Percentiles rank a stretch among this genome's conserved stretches.
Conservation (phyloP, 1,140 invertebrate genomes). For the Pseudomyrmex gracilis region DNA sequence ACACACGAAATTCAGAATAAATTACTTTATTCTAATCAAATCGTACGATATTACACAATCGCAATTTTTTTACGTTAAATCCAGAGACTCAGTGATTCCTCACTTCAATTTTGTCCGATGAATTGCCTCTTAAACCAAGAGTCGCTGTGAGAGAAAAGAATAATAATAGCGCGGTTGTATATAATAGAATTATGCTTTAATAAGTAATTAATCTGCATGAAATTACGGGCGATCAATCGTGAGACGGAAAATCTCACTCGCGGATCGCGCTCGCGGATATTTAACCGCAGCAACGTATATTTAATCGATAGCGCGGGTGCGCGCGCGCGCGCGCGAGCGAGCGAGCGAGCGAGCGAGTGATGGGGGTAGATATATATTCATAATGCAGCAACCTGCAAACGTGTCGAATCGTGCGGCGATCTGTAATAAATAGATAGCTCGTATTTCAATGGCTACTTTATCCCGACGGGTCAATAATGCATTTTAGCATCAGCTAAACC, state of each 20-base stretch:
- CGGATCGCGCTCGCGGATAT: background rate
- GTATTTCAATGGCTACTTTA: slow-evolving; percentile 49
- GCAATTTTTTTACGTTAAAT: background rate
- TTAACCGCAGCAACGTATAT: slow-evolving; percentile 5
- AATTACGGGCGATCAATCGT: background rate
- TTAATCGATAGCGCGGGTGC: slow-evolving; percentile 36
- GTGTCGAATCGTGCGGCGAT: slow-evolving; percentile 34
- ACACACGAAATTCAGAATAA: too few relatives aligned
- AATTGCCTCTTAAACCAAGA: background rate
- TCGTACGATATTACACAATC: background rate
- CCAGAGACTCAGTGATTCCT: background rate
- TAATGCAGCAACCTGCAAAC: slow-evolving; percentile 34
- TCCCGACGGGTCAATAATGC: slow-evolving; percentile 31
- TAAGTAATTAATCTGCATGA: slow-evolving; percentile 43
- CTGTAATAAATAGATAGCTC: slow-evolving; percentile 50
- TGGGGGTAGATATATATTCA: slow-evolving; percentile 23
- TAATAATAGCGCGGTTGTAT: background rate
- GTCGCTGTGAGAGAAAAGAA: background rate
- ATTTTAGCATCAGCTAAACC: background rate
- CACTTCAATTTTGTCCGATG: background rate
- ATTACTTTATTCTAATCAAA: background rate
- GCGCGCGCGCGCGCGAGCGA: too few relatives aligned
- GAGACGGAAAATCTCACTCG: background rate
- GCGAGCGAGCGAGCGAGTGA: background rate
- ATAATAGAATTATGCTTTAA: background rate